Conservation (phyloP, 2,113 vertebrate species). For the Ochotona curzoniae region DNA sequence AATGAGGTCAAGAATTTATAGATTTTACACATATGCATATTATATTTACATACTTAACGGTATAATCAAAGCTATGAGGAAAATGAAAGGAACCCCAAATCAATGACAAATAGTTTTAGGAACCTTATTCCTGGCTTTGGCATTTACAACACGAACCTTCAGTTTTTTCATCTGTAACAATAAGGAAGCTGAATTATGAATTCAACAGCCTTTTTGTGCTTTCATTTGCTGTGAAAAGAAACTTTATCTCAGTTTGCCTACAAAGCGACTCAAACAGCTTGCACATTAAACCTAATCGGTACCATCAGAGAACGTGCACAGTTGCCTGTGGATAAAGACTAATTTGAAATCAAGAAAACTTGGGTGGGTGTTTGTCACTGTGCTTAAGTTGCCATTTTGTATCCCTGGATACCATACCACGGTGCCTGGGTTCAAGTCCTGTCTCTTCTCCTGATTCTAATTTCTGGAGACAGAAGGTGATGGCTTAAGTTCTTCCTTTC, state of each 20-base stretch:
- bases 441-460: too few relatives aligned
- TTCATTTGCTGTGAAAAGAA: not conserved
- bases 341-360: not conserved
- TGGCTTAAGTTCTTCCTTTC: too few relatives aligned
- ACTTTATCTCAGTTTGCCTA: not conserved
- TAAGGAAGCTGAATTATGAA: not conserved
- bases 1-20: not conserved
- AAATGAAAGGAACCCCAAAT: not conserved
- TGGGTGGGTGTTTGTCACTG: too few relatives aligned
- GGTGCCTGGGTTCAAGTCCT: too few relatives aligned
- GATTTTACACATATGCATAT: not conserved
- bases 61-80: not conserved
- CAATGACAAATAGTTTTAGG: not conserved
- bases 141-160: not conserved
- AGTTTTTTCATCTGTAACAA: not conserved
- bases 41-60: not conserved
- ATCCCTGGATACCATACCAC: too few relatives aligned
- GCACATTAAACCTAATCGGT: not conserved
- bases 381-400: too few relatives aligned
- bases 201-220: not conserved
- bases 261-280: not conserved
- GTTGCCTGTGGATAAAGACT: not conserved
- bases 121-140: not conserved
- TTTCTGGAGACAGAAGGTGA: too few relatives aligned
- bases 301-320: not conserved